These are phyloP conservation scores for Uloborus plumipes DNA, from an alignment of 2,888 invertebrate genomes.

Conservation along the genomic window DNA sequence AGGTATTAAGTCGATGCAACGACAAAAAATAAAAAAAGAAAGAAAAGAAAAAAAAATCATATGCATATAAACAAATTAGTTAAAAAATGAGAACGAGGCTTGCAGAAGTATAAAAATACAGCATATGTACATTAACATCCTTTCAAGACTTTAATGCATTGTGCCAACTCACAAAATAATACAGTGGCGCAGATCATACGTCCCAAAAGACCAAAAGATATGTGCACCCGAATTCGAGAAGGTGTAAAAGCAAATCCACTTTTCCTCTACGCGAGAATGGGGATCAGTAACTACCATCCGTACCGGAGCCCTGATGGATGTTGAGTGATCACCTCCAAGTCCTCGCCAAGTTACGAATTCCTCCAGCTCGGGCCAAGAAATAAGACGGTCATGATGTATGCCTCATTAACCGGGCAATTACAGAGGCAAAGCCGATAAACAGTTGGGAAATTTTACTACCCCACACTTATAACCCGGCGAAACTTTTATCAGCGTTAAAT, in stretches of 20 bases:
- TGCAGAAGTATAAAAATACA: too few relatives aligned
- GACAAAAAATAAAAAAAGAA: too few relatives aligned
- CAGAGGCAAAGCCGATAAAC: constrained; percentile 61
- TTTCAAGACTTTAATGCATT: too few relatives aligned
- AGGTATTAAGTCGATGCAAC: too few relatives aligned
- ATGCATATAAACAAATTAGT: too few relatives aligned
- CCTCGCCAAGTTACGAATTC: constrained; percentile 37
- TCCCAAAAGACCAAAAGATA: too few relatives aligned
- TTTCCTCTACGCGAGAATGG: constrained; percentile 8
- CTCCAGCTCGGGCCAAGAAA: constrained; percentile 52
- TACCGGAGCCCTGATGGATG: constrained; percentile 40
- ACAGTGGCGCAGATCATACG: too few relatives aligned
- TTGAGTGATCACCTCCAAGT: constrained; percentile 47
- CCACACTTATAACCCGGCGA: constrained; percentile 24
- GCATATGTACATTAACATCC: too few relatives aligned
- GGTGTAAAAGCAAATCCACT: constrained; percentile 56
- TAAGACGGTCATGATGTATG: constrained; percentile 26
- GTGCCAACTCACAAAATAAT: too few relatives aligned
- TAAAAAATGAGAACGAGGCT: too few relatives aligned
- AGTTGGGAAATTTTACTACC: constrained; percentile 59
- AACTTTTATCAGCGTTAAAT: constrained; percentile 61
- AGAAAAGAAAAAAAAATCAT: too few relatives aligned
- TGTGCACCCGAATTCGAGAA: neutral
- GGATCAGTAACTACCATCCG: constrained; percentile 20
- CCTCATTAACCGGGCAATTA: constrained; percentile 60